Conservation (phyloP, 1,140 invertebrate genomes). For the Eulimnadia texana region DNA sequence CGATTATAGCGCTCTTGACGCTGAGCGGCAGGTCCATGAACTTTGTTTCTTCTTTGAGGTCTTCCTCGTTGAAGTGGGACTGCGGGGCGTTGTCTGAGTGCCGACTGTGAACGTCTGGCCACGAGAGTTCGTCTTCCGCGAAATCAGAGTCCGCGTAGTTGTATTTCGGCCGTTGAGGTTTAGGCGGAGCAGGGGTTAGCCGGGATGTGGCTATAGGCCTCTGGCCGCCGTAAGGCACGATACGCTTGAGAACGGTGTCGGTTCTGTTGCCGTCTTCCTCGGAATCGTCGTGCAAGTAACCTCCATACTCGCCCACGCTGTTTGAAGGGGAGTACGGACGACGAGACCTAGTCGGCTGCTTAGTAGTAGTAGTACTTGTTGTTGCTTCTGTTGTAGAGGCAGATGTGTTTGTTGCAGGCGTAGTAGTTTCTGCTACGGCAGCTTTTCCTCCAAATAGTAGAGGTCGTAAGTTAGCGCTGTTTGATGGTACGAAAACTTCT, state of each 20-base stretch:
- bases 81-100: not conserved
- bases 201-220: conserved; percentile 12
- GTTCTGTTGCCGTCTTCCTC: conserved; percentile 5
- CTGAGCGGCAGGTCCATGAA: conserved; percentile 25
- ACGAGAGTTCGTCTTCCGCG: not conserved
- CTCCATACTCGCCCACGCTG: conserved; percentile 10
- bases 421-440: not conserved
- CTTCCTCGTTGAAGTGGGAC: conserved; percentile 23
- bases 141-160: not conserved
- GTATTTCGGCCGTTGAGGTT: not conserved
- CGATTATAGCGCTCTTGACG: conserved; percentile 56
- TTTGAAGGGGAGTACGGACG: conserved; percentile 1
- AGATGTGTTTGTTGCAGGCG: conserved; percentile 1
- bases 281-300: not conserved
- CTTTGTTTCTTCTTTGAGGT: conserved; percentile 12
- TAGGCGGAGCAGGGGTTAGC: conserved; percentile 8
- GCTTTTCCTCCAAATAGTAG: no score
- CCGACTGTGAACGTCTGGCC: not conserved
- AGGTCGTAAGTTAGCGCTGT: no score
- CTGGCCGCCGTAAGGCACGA: not conserved
- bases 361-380: not conserved
- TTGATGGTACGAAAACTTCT: no score
- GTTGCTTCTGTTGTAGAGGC: not conserved
- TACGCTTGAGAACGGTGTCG: not conserved
- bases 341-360: not conserved